Evolutionary conservation across 2,888 invertebrate species (phyloP), one percentile per base, ranked within the genome.

Genomic region (Phasia obesa): DNA sequence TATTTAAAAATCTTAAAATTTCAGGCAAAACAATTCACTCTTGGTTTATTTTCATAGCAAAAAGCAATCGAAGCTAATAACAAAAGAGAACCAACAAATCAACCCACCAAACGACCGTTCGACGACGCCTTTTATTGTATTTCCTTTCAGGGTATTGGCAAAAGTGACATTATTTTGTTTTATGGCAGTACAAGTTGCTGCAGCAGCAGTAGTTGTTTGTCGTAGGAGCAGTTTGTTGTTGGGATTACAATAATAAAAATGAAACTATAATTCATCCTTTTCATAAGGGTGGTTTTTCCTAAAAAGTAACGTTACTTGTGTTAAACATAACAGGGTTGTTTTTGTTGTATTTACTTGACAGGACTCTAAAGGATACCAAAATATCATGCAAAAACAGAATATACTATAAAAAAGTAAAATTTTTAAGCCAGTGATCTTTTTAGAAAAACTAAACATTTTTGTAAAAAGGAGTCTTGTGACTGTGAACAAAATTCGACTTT

Each of bases 71-170:
- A 74, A 74, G 53, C 53, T 59, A 59, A 74, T 44, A 44, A 47
- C 47, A 74, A 25, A 64, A 31, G 53, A 74, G n/a, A 64, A 42
- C 17, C 42, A 71, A 79, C 49, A 23, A 59, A 44, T 13, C 27
- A 71, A 74, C 31, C 57, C 57, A 49, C 65, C 65, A 51, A 67
- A 59, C 53, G 38, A 71, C 64, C 51, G 65, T 47, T 53, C 77
- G 80, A 80, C 71, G 82, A 83, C 83, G 83, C 83, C 83, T 83
- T 83, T 79, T 75, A 67, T 80, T 80, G 60, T 80, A 74, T 53
- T 67, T 42, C 65, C 53, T 70, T 77, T 55, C 42, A 73, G 21
- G 53, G 73, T 80, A 55, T 60, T 67, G 47, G 60, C 71, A 67
- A 75, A 83, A 79, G 55, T 83, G 75, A 31, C 65, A 57, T 69